Evolutionary conservation across 2,113 vertebrate species (phyloP).

Genomic region (Rhinopomastus cyanomelas): DNA sequence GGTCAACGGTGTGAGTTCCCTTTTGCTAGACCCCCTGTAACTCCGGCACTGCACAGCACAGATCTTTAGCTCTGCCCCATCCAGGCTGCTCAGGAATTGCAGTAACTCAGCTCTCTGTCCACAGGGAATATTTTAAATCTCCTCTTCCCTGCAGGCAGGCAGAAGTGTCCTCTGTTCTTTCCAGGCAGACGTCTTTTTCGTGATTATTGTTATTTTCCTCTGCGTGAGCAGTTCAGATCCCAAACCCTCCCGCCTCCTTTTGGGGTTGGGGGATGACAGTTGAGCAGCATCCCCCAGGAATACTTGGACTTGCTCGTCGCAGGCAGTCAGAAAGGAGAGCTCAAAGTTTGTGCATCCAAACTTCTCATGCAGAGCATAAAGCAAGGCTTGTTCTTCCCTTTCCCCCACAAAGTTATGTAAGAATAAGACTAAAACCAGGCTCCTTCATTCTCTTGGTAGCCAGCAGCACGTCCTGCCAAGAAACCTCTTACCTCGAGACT

Average conservation of each 20-base stretch:
- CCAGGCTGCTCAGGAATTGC: not conserved
- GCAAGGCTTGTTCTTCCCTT: not conserved
- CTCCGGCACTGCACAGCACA: not conserved
- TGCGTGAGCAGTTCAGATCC: not conserved
- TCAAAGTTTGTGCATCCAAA: not conserved
- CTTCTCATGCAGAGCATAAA: not conserved
- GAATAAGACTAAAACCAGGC: conserved; percentile 2
- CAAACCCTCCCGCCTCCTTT: not conserved
- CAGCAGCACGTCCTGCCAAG: not conserved
- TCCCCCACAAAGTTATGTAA: not conserved
- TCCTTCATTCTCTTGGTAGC: conserved; percentile 11
- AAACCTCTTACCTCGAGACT: not conserved
- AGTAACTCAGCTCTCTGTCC: conserved; percentile 10
- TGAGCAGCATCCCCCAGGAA: not conserved
- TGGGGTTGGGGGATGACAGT: not conserved
- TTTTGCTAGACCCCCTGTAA: not conserved
- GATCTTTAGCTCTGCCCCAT: not conserved
- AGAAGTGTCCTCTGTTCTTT: not conserved
- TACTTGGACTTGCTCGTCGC: not conserved
- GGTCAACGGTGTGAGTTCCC: not conserved
- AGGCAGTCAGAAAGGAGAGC: not conserved
- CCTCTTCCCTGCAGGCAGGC: conserved; percentile 12
- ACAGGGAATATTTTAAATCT: conserved; percentile 12
- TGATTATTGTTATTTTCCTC: not conserved
- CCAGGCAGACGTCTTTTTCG: not conserved